Evolutionary conservation across 2,888 invertebrate genomes (phyloP).

Genomic region (Tetragnatha montana): DNA sequence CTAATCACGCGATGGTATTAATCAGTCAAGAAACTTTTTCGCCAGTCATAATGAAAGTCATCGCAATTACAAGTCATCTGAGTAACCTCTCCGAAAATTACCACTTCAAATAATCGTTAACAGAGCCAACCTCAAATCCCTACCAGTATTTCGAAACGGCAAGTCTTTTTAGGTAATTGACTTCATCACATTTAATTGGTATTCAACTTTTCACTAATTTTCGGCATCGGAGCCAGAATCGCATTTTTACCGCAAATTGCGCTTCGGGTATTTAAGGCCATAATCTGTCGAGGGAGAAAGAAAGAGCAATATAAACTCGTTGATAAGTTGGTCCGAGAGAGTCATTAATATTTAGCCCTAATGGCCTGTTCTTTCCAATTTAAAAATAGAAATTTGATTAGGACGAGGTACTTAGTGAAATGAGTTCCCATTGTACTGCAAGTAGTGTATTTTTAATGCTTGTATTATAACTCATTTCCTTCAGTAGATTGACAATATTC

Average conservation of each 20-base stretch:
- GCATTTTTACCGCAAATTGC: slow-evolving; percentile 3
- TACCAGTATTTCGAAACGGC: slow-evolving; percentile 21
- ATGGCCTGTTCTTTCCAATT: not conserved
- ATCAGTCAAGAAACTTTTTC: not conserved
- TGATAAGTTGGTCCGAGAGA: not conserved
- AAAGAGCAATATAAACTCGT: slow-evolving; percentile 8
- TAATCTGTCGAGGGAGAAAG: slow-evolving; percentile 1
- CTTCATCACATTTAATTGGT: slow-evolving; percentile 40
- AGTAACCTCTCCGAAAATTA: slow-evolving; percentile 2
- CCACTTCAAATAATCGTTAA: slow-evolving; percentile 19
- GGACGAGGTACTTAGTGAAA: not conserved
- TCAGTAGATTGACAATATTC: no score
- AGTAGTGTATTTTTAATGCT: no score
- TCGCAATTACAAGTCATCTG: not conserved
- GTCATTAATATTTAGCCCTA: slow-evolving; percentile 9
- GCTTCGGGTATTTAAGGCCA: not conserved
- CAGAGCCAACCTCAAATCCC: not conserved
- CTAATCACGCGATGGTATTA: not conserved
- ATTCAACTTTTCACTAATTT: slow-evolving; percentile 25
- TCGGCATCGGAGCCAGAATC: not conserved
- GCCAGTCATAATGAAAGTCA: not conserved
- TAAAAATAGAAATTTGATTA: not conserved
- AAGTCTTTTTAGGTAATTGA: slow-evolving; percentile 35
- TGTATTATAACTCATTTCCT: no score
- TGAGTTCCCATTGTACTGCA: not conserved